Evolutionary conservation across 2,888 invertebrate genomes (phyloP).

Genomic region (Vanessa cardui): DNA sequence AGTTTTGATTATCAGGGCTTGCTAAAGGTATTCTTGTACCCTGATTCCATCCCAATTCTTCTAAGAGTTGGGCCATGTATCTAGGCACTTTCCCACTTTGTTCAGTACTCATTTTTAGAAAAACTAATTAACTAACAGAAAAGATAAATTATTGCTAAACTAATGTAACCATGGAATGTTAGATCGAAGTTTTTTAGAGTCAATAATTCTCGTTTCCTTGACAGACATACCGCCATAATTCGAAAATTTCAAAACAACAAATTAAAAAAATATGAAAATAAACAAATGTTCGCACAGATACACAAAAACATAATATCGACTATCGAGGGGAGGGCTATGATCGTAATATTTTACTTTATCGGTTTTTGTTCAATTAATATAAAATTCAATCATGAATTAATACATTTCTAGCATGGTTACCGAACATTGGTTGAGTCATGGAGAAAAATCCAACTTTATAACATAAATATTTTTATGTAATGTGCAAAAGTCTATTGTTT

Average conservation of each 20-base stretch:
- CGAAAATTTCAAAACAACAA: constrained; percentile 4
- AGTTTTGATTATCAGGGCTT: constrained; percentile 85
- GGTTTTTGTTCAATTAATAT: neutral
- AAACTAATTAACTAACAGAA: neutral
- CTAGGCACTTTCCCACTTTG: constrained; percentile 54
- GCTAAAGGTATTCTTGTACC: constrained; percentile 92
- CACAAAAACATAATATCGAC: constrained; percentile 19
- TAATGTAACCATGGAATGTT: constrained; percentile 19
- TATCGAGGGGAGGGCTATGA: neutral
- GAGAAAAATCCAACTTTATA: too few species aligned
- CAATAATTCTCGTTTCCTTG: neutral
- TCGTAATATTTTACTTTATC: neutral
- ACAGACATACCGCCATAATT: constrained; percentile 8
- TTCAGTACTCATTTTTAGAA: constrained; percentile 54
- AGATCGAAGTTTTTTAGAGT: constrained; percentile 27
- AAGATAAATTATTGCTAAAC: neutral
- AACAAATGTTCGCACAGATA: constrained; percentile 4
- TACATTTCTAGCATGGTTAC: too few species aligned
- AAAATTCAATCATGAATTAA: too few species aligned
- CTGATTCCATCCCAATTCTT: constrained; percentile 88
- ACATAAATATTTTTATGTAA: too few species aligned
- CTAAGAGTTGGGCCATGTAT: constrained; percentile 85
- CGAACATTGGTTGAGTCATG: too few species aligned
- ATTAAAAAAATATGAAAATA: constrained; percentile 3
- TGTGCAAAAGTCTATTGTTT: too few species aligned